phyloP scores from a whole-genome alignment of 2,797 vertebrate genomes.

The Okamejei kenojei region DNA sequence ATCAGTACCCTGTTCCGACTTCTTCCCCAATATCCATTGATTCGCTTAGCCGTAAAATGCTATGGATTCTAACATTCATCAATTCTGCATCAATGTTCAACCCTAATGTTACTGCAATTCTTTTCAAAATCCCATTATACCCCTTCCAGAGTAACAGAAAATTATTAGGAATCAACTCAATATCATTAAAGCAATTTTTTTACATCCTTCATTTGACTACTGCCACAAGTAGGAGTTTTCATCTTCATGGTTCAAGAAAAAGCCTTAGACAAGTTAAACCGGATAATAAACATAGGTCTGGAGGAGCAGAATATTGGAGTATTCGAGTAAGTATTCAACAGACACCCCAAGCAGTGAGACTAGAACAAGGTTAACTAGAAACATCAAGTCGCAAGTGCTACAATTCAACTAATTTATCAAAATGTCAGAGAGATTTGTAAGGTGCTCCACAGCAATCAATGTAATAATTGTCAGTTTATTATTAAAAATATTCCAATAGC shows the following conservation, averaged over 20 bases:
- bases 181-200: not conserved
- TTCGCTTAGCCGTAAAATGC: too few species aligned
- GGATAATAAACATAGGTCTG: not conserved
- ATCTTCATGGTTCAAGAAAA: not conserved
- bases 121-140: not conserved
- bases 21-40: too few species aligned
- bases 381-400: not conserved
- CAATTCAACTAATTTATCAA: not conserved
- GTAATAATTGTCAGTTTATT: not conserved
- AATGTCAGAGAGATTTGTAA: not conserved
- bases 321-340: not conserved
- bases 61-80: too few species aligned
- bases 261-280: not conserved
- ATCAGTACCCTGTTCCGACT: too few species aligned
- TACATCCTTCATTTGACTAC: not conserved
- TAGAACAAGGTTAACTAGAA: too few species aligned
- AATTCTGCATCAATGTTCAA: too few species aligned
- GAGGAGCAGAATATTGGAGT: not conserved
- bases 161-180: not conserved
- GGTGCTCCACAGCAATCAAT: not conserved
- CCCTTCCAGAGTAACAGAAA: not conserved
- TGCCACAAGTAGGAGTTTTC: not conserved
- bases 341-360: not conserved
- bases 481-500: not conserved
- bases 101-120: not conserved